A percentile compares a stretch with the other conserved stretches of the same genome.
Conservation (phyloP, 2,113 vertebrate species). For the Mystacornis crossleyi region DNA sequence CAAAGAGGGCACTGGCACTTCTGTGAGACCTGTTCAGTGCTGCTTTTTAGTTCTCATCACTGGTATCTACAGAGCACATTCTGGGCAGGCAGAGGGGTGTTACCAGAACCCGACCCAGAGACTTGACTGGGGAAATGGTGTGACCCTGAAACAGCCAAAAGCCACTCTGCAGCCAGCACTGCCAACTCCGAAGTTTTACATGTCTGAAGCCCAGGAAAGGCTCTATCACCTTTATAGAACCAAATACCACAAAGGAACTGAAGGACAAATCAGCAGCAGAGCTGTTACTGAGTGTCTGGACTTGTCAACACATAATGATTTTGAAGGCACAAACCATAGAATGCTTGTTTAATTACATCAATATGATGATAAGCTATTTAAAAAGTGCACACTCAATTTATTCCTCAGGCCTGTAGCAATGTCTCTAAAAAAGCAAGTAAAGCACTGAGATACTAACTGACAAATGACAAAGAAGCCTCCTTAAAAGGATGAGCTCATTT, state of each 20-base stretch:
- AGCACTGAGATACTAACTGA: not conserved
- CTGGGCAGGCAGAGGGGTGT: not conserved
- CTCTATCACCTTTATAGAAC: not conserved
- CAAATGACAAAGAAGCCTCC: not conserved
- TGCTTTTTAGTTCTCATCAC: not conserved
- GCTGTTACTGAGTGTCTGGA: not conserved
- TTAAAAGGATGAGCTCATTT: not conserved
- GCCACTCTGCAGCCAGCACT: not conserved
- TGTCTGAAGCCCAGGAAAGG: not conserved
- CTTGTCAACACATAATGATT: not conserved
- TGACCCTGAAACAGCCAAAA: not conserved
- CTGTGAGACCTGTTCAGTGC: not conserved
- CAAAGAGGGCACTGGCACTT: not conserved
- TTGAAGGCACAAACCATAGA: not conserved
- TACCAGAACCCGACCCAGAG: not conserved
- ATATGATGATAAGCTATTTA: not conserved
- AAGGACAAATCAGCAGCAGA: not conserved
- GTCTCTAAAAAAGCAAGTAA: not conserved
- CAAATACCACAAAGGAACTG: not conserved
- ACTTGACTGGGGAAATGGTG: rapidly evolving
- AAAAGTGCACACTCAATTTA: not conserved
- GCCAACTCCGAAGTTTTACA: not conserved
- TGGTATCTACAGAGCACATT: not conserved
- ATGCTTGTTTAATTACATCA: not conserved
- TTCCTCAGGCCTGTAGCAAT: not conserved